Conservation (phyloP, 2,797 vertebrate genomes). For the Borostomias antarcticus region DNA sequence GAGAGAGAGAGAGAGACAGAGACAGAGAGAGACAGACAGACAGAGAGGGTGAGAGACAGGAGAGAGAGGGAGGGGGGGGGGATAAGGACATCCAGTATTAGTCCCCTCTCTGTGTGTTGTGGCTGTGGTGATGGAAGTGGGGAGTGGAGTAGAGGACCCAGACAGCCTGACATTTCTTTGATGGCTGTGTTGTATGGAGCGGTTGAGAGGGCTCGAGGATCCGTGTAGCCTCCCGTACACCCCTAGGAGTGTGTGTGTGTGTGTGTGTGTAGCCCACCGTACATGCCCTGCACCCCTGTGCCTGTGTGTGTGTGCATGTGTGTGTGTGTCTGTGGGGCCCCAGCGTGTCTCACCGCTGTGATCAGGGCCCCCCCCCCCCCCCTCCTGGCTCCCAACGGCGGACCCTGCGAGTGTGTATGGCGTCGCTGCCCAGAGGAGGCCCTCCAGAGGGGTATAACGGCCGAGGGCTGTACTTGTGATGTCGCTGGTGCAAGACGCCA, state of each 20-base stretch:
- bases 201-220: constrained; percentile 66
- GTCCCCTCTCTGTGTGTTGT: constrained; percentile 64
- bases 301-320: too few relatives aligned
- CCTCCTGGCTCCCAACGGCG: constrained; percentile 1
- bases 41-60: constrained; percentile 55
- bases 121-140: constrained; percentile 70
- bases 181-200: constrained; percentile 77
- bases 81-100: constrained; percentile 73
- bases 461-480: not conserved
- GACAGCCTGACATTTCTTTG: constrained; percentile 84
- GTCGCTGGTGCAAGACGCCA: constrained; percentile 14
- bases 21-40: constrained; percentile 45
- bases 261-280: too few relatives aligned
- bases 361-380: constrained; percentile 58
- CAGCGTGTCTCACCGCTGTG: constrained; percentile 74
- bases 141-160: constrained; percentile 71
- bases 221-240: constrained; percentile 73
- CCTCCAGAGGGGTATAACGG: too few relatives aligned
- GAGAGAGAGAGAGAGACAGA: constrained; percentile 62
- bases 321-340: too few relatives aligned
- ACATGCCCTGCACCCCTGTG: too few relatives aligned
- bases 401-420: not conserved
- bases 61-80: constrained; percentile 40
- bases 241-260: too few relatives aligned
- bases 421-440: not conserved